Conservation (phyloP, 2,888 invertebrate genomes). For the Orthosia gracilis region DNA sequence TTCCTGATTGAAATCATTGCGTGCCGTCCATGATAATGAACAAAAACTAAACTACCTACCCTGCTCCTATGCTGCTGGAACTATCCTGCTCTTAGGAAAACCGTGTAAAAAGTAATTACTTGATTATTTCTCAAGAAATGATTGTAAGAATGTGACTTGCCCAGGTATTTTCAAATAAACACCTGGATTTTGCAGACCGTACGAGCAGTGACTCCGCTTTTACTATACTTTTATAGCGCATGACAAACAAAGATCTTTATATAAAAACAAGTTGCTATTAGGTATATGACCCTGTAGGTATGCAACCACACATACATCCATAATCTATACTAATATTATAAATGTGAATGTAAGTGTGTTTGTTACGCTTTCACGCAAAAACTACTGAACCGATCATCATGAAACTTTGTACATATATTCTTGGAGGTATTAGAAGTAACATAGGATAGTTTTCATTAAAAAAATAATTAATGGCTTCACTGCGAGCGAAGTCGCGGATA, state of each 20-base stretch:
- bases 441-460: no score
- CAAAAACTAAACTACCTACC: slow-evolving; percentile 22
- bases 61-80: no score
- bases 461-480: no score
- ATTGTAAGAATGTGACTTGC: slow-evolving; percentile 14
- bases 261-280: slow-evolving; percentile 42
- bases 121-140: slow-evolving; percentile 12
- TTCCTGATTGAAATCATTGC: slow-evolving; percentile 36
- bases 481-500: no score
- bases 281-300: slow-evolving; percentile 45
- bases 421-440: no score
- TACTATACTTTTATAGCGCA: slow-evolving; percentile 57
- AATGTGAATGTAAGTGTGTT: no score
- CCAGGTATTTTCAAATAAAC: slow-evolving; percentile 6
- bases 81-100: slow-evolving; percentile 1
- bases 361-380: no score
- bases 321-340: no score
- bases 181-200: slow-evolving; percentile 30
- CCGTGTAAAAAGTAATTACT: slow-evolving; percentile 27
- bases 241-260: slow-evolving; percentile 55
- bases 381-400: no score
- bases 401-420: no score
- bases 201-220: slow-evolving; percentile 48
- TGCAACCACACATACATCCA: neutral
- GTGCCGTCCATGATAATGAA: slow-evolving; percentile 25